Evolutionary conservation across 1,140 invertebrate species (phyloP), one percentile per base, ranked within the genome.

Genomic region (Drosophila yakuba): DNA sequence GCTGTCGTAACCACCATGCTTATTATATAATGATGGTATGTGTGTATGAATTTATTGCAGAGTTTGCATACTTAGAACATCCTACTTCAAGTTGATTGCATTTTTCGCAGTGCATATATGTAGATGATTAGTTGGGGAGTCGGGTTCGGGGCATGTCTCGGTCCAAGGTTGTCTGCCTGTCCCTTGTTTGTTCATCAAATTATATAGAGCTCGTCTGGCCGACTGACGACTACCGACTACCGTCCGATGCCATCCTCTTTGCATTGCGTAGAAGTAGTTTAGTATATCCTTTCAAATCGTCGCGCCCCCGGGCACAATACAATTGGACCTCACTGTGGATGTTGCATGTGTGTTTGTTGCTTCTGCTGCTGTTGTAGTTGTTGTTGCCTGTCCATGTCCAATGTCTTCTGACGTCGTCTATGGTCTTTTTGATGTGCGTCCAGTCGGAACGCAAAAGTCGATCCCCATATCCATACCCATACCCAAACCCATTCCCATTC

Each of bases 111-210:
- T 68, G 64, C 23, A 36, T 20, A 35, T 60, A 75, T 75, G 71
- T 63, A 66, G 60, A 58, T 76, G 61, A 67, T 67, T 76, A 76
- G 54, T 41, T 75, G 32, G 51, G 58, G 44, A 74, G 72, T 51
- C 44, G 72, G 50, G 59, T 39, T 74, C 59, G 43, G 57, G 52
- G 55, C 52, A 43, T 63, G 28, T 39, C 54, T 66, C 41, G 60
- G 48, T 25, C 76, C 64, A 72, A 78, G 75, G 58, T 82, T 82
- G 79, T 80, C 79, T 76, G 56, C 62, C 75, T 83, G 80, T 74
- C 75, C 48, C 78, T 80, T 85, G 81, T 86, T 86, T 86, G 78
- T 76, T 86, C 83, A 86, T 86, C 83, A 86, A 86, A 86, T 86
- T 88, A 82, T 88, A 86, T 82, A 79, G 83, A 86, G 75, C 79